These are phyloP conservation scores for Cotesia congregata DNA, from an alignment of 2,888 invertebrate species.

Conservation along the genomic window DNA sequence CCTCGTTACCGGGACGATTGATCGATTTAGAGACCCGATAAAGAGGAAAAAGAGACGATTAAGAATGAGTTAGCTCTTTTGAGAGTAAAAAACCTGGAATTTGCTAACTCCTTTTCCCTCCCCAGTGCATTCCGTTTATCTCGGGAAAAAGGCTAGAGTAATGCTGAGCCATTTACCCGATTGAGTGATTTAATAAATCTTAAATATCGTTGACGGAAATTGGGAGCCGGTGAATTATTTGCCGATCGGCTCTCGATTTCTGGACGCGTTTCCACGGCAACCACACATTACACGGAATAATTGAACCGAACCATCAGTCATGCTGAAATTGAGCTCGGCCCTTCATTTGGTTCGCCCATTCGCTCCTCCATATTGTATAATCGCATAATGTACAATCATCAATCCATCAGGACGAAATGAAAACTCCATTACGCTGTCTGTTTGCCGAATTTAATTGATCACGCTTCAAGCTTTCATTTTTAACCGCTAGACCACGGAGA, in stretches of 20 bases:
- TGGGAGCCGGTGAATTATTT: neutral
- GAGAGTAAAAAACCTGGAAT: neutral
- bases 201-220: slow-evolving; percentile 11
- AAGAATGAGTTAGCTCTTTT: slow-evolving; percentile 29
- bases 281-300: neutral
- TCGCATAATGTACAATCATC: neutral
- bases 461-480: neutral
- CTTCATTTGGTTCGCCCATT: neutral
- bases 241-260: neutral
- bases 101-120: neutral
- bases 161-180: neutral
- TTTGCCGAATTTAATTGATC: neutral
- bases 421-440: neutral
- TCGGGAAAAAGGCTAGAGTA: neutral
- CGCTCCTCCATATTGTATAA: neutral
- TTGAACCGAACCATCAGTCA: neutral
- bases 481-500: no score
- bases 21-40: slow-evolving; percentile 27
- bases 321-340: neutral
- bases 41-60: slow-evolving; percentile 10
- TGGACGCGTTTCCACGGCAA: neutral
- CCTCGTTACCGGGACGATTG: slow-evolving; percentile 40
- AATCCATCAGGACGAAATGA: neutral
- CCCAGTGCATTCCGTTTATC: neutral
- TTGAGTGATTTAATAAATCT: slow-evolving; percentile 6